These are phyloP conservation scores for Pyrocephalus nanus DNA, from an alignment of 2,797 vertebrate genomes.

Conservation along the genomic window DNA sequence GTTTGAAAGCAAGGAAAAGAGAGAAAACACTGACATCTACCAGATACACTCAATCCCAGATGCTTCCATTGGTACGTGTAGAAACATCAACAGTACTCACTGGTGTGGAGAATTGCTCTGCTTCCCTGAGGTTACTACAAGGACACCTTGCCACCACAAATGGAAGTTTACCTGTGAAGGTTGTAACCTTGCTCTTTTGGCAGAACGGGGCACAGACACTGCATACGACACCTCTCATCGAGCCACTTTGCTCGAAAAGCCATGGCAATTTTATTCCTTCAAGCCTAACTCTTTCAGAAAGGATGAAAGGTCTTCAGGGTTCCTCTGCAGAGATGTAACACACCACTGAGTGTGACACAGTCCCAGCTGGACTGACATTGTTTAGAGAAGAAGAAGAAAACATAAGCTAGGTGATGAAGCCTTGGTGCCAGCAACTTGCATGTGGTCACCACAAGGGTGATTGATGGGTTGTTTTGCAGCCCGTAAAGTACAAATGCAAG, in stretches of 20 bases:
- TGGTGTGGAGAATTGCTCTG: neutral
- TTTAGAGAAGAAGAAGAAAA: neutral
- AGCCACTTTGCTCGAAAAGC: fast-evolving
- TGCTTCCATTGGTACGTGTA: neutral
- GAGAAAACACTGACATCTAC: neutral
- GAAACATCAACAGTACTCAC: neutral
- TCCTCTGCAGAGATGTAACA: neutral
- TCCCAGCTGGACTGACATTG: neutral
- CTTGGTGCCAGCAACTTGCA: neutral
- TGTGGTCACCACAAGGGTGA: fast-evolving
- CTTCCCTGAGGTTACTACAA: neutral
- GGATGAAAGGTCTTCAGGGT: neutral
- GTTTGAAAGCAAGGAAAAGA: neutral
- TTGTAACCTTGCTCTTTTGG: neutral
- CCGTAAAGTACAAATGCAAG: neutral
- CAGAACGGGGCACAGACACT: neutral
- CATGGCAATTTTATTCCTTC: neutral
- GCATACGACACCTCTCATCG: neutral
- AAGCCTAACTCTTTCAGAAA: neutral
- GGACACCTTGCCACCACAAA: neutral
- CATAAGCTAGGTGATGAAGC: neutral
- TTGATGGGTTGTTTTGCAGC: neutral
- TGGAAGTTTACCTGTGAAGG: neutral
- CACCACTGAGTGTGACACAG: neutral
- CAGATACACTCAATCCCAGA: neutral